These are phyloP conservation scores for Drosophila dunni DNA, from an alignment of 1,140 invertebrate genomes.

Conservation along the genomic window DNA sequence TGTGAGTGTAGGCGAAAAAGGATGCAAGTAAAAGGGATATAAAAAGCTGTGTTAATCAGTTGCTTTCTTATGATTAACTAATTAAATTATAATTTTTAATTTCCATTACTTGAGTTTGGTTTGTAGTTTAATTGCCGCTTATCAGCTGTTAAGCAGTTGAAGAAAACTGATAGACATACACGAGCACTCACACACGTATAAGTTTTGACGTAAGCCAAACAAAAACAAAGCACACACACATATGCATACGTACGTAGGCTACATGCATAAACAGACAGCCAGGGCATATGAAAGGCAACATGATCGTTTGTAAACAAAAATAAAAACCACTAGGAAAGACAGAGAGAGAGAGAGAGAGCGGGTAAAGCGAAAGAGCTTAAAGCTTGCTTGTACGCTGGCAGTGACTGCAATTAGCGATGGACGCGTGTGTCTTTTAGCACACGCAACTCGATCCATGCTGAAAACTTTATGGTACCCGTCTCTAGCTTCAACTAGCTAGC, in stretches of 20 bases:
- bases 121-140: background rate
- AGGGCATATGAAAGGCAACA: constrained; percentile 34
- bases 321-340: constrained; percentile 13
- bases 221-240: constrained; percentile 11
- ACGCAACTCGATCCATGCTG: too few relatives aligned
- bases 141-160: constrained; percentile 11
- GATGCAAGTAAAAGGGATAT: background rate
- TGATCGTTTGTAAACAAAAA: constrained; percentile 22
- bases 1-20: background rate
- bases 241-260: too few relatives aligned
- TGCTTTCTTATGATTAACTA: background rate
- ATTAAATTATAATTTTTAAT: background rate
- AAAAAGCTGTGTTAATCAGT: too few relatives aligned
- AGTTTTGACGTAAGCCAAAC: constrained; percentile 11
- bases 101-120: background rate
- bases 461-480: too few relatives aligned
- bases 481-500: too few relatives aligned
- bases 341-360: background rate
- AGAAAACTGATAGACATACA: background rate
- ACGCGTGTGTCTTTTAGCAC: too few relatives aligned
- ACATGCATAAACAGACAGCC: constrained; percentile 4
- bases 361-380: background rate
- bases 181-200: constrained; percentile 7
- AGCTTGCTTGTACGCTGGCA: background rate
- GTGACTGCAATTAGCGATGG: background rate